These are phyloP conservation scores for Xiphorhynchus erythropygius DNA, from an alignment of 2,797 vertebrate species.

Conservation along the genomic window DNA sequence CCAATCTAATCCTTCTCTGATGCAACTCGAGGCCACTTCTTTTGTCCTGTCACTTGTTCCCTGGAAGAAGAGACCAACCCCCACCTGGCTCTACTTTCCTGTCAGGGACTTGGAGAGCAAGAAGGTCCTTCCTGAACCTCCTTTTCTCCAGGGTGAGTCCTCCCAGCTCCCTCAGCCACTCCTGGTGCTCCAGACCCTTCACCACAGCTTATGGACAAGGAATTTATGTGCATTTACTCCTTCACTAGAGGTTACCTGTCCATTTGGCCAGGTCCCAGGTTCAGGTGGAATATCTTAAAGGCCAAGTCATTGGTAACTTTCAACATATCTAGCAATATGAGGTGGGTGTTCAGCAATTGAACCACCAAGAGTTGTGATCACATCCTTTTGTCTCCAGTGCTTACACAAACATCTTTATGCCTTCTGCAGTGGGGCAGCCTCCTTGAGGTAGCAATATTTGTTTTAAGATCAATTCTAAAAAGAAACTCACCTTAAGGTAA, in stretches of 20 bases:
- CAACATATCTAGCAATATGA: not conserved
- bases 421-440: not conserved
- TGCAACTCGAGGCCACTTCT: not conserved
- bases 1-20: not conserved
- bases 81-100: not conserved
- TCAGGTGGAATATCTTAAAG: not conserved
- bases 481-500: not conserved
- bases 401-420: not conserved
- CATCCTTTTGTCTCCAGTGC: not conserved
- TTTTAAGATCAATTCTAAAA: not conserved
- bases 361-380: not conserved
- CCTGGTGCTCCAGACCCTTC: not conserved
- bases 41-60: not conserved
- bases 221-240: not conserved
- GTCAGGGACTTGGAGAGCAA: not conserved
- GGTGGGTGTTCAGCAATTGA: not conserved
- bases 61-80: not conserved
- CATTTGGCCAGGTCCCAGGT: not conserved
- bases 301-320: not conserved
- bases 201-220: too few relatives aligned
- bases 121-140: not conserved
- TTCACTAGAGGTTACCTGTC: not conserved
- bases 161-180: not conserved
- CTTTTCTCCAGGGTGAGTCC: not conserved
- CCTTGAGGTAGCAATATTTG: not conserved